Conservation (phyloP, 2,888 invertebrate species). For the Drosophila borborema region DNA sequence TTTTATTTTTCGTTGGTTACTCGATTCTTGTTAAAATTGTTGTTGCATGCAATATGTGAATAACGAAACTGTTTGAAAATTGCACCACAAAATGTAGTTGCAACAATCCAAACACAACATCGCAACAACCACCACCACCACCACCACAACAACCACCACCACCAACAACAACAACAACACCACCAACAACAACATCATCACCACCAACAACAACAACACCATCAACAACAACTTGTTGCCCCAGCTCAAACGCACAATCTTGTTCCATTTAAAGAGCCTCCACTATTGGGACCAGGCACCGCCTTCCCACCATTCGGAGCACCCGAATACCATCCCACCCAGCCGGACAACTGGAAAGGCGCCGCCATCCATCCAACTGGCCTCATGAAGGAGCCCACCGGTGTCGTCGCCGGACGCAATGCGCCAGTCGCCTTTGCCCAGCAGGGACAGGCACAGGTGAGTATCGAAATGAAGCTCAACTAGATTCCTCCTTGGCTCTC, state of each 20-base stretch:
- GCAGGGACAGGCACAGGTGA: constrained; percentile 84
- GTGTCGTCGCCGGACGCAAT: constrained; percentile 85
- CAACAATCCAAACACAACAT: constrained; percentile 62
- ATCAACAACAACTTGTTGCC: constrained; percentile 74
- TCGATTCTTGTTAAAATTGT: constrained; percentile 56
- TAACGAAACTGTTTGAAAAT: constrained; percentile 43
- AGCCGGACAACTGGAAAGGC: constrained; percentile 85
- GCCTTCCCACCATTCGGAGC: constrained; percentile 85
- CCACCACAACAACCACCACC: constrained; percentile 44
- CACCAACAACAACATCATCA: constrained; percentile 48
- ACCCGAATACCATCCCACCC: constrained; percentile 85
- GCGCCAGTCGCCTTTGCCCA: constrained; percentile 84
- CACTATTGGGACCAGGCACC: constrained; percentile 85
- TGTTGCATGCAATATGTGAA: constrained; percentile 69
- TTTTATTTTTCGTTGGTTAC: constrained; percentile 16
- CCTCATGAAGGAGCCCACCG: constrained; percentile 87
- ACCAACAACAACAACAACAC: constrained; percentile 54
- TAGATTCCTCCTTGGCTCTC: neutral
- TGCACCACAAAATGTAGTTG: constrained; percentile 47
- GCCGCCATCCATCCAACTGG: constrained; percentile 85
- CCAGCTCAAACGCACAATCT: constrained; percentile 82
- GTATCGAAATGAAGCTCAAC: constrained; percentile 28
- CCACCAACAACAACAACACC: constrained; percentile 62
- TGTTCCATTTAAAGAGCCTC: constrained; percentile 85
- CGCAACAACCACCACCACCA: constrained; percentile 49